Percentiles rank a stretch among this genome's conserved stretches.
Conservation (phyloP, 2,797 vertebrate species). For the Lacerta bilineata region DNA sequence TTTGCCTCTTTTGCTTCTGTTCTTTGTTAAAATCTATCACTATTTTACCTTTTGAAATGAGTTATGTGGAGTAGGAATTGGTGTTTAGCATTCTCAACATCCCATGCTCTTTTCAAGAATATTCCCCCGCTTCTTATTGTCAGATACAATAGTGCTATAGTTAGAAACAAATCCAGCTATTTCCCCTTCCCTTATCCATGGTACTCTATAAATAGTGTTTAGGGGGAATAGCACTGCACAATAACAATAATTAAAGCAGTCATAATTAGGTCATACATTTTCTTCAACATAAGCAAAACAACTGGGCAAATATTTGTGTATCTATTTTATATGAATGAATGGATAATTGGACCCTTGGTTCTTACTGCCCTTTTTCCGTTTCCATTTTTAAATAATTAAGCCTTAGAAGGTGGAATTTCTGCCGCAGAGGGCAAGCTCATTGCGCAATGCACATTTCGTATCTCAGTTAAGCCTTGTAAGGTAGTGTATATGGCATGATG, state of each 20-base stretch:
- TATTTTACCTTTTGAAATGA: slow-evolving; percentile 65
- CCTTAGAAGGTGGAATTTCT: slow-evolving; percentile 21
- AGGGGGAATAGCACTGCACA: background rate
- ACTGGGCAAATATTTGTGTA: slow-evolving; percentile 13
- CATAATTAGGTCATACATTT: slow-evolving; percentile 36
- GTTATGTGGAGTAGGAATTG: slow-evolving; percentile 51
- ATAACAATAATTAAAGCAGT: background rate
- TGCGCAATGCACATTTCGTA: background rate
- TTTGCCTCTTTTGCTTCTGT: slow-evolving; percentile 59
- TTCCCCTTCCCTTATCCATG: background rate
- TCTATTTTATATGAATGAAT: background rate
- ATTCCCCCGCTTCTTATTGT: slow-evolving; percentile 32
- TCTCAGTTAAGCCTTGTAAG: background rate
- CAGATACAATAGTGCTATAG: slow-evolving; percentile 25
- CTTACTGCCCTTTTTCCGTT: background rate
- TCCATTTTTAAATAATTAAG: fast-evolving
- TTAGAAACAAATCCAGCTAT: slow-evolving; percentile 22
- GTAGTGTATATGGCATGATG: background rate
- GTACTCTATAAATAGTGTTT: background rate
- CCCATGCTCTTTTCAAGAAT: slow-evolving; percentile 61
- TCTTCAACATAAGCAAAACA: slow-evolving; percentile 14
- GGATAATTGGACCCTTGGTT: slow-evolving; percentile 7
- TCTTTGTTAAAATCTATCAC: slow-evolving; percentile 45
- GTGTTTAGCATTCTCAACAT: slow-evolving; percentile 46
- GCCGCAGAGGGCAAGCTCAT: fast-evolving